phyloP scores from a whole-genome alignment of 2,888 invertebrate species.

The Prosopocoilus inquinatus region DNA sequence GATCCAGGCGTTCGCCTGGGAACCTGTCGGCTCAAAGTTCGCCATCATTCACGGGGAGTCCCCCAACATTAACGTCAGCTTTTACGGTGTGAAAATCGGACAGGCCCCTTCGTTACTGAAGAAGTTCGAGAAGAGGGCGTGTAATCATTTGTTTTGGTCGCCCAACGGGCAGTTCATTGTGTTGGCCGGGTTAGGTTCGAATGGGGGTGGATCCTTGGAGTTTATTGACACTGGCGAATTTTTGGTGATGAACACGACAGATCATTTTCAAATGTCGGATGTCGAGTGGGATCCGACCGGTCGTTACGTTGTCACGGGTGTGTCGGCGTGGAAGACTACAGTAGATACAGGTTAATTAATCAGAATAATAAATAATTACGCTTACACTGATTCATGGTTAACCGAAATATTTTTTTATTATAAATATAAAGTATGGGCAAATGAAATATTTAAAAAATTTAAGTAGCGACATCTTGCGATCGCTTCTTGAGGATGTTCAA shows the following conservation, averaged over 20 bases:
- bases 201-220: conserved; percentile 89
- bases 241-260: conserved; percentile 89
- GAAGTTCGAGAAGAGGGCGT: conserved; percentile 83
- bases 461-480: no score
- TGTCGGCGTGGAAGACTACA: conserved; percentile 94
- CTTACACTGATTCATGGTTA: no score
- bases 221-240: conserved; percentile 96
- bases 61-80: conserved; percentile 82
- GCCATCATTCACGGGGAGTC: conserved; percentile 94
- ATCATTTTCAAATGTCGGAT: conserved; percentile 90
- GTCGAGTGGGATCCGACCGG: conserved; percentile 99
- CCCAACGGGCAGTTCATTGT: conserved; percentile 95
- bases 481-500: no score
- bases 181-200: conserved; percentile 80
- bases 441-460: no score
- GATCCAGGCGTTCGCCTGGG: conserved; percentile 96
- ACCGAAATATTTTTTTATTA: no score
- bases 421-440: no score
- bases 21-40: conserved; percentile 94
- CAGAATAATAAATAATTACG: no score
- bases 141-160: conserved; percentile 94
- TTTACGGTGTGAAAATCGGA: conserved; percentile 88
- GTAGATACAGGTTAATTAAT: conserved; percentile 61
- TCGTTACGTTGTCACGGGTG: conserved; percentile 91
- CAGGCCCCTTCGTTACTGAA: conserved; percentile 86